phyloP scores from a whole-genome alignment of 2,888 invertebrate genomes.

The Chrysopilus asiliformis region DNA sequence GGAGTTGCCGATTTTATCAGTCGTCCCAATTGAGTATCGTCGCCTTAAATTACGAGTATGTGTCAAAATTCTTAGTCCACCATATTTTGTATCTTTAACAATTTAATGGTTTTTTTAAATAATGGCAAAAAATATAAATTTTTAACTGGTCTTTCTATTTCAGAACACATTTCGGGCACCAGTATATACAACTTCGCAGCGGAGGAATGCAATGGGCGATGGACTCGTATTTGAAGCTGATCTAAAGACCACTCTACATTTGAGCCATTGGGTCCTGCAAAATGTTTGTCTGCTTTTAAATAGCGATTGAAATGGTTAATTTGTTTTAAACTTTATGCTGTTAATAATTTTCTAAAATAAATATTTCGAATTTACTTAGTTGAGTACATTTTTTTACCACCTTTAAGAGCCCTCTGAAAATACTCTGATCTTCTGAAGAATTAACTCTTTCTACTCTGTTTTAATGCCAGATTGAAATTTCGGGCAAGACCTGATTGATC shows the following conservation, averaged over 20 bases:
- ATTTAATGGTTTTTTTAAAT: constrained; percentile 3
- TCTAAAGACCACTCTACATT: constrained; percentile 65
- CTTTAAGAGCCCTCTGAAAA: no score
- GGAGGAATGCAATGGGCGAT: constrained; percentile 83
- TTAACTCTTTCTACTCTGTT: no score
- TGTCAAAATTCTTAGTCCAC: constrained; percentile 3
- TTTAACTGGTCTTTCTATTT: no score
- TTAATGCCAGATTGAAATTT: no score
- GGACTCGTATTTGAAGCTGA: constrained; percentile 86
- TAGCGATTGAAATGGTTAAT: constrained; percentile 57
- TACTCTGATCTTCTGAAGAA: no score
- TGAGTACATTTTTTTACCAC: no score
- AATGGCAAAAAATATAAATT: neutral
- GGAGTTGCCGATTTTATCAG: constrained; percentile 68
- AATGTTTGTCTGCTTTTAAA: constrained; percentile 81
- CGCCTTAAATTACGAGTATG: constrained; percentile 66
- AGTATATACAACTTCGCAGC: constrained; percentile 76
- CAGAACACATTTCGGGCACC: constrained; percentile 80
- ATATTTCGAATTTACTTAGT: no score
- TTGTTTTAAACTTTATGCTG: no score
- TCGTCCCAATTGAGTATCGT: constrained; percentile 74
- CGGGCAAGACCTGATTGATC: no score
- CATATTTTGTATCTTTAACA: constrained; percentile 4
- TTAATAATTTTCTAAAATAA: no score
- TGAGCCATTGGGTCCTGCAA: constrained; percentile 81